Conservation (phyloP, 2,113 vertebrate genomes). For the Melierax canorus region DNA sequence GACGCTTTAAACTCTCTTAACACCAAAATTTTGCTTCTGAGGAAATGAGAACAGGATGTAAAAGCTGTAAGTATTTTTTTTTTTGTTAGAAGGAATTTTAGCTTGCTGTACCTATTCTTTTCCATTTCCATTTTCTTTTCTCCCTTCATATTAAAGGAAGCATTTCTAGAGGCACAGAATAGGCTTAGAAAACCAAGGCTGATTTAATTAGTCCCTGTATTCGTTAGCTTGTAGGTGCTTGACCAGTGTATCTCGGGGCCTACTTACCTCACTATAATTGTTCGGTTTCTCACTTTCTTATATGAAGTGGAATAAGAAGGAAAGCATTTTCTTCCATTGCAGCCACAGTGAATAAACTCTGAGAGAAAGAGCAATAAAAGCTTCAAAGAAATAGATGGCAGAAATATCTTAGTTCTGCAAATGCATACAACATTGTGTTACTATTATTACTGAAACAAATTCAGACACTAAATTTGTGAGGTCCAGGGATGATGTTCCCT, state of each 20-base stretch:
- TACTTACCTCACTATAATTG: background rate
- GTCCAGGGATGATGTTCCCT: background rate
- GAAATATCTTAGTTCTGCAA: background rate
- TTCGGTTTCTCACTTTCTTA: background rate
- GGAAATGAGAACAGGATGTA: background rate
- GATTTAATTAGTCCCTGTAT: background rate
- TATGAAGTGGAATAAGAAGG: background rate
- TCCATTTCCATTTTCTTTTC: background rate
- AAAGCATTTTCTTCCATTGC: background rate
- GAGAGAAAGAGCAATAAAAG: background rate
- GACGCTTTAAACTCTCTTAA: background rate
- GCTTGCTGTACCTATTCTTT: background rate
- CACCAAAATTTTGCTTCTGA: background rate
- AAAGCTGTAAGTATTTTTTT: background rate
- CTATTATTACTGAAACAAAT: background rate
- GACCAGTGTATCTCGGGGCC: background rate
- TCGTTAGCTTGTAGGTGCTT: background rate
- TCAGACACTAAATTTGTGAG: background rate
- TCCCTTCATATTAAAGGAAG: background rate
- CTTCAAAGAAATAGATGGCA: slow-evolving; percentile 16
- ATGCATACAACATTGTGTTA: background rate
- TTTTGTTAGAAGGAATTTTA: background rate
- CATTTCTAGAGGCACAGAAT: background rate
- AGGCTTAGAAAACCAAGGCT: background rate
- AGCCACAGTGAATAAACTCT: background rate